These are phyloP conservation scores for Escarpia spicata DNA, from an alignment of 2,888 invertebrate species.

Conservation along the genomic window DNA sequence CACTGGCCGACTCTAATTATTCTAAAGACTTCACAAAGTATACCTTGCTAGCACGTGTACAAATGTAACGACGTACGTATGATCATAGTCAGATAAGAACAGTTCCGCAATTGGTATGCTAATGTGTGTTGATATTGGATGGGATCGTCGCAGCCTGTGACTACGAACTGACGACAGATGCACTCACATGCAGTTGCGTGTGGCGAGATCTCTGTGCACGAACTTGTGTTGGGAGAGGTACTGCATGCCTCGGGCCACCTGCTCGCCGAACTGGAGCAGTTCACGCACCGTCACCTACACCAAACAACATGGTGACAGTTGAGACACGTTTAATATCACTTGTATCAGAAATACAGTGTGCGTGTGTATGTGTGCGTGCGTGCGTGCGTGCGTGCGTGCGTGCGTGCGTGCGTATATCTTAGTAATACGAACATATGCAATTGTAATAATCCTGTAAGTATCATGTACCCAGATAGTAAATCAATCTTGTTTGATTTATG, in stretches of 20 bases:
- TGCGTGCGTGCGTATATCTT: too few species aligned
- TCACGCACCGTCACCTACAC: conserved; percentile 30
- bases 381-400: not conserved
- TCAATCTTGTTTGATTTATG: too few species aligned
- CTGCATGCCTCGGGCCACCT: conserved; percentile 29
- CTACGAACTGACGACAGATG: not conserved
- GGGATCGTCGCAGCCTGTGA: not conserved
- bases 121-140: not conserved
- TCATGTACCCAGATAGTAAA: too few species aligned
- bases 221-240: conserved; percentile 30
- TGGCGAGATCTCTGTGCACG: conserved; percentile 31
- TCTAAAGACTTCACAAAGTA: not conserved
- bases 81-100: not conserved
- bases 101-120: too few species aligned
- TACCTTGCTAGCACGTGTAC: not conserved
- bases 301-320: not conserved
- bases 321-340: not conserved
- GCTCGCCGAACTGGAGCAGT: conserved; percentile 25
- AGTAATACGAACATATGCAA: too few species aligned
- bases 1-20: not conserved
- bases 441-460: too few species aligned
- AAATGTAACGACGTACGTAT: not conserved
- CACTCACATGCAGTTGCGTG: conserved; percentile 33
- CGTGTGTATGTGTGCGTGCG: too few species aligned
- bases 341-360: not conserved